phyloP scores from a whole-genome alignment of 2,888 invertebrate species.

The Eubasilissa splendida region DNA sequence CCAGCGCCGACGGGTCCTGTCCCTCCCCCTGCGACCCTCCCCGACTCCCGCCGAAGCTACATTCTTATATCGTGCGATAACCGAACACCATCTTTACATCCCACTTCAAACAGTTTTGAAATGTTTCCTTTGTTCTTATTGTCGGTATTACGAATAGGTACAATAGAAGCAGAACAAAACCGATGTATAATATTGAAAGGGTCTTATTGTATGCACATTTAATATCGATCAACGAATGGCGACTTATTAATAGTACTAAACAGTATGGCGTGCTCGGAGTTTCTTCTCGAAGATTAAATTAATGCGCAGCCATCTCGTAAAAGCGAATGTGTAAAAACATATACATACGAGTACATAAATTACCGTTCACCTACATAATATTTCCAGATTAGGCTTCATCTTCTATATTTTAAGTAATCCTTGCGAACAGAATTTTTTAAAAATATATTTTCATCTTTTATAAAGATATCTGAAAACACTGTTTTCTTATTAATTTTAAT shows the following conservation, averaged over 20 bases:
- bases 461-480: too few relatives aligned
- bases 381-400: too few relatives aligned
- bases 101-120: conserved; percentile 29
- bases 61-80: conserved; percentile 16
- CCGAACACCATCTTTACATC: conserved; percentile 28
- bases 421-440: too few relatives aligned
- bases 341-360: too few relatives aligned
- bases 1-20: conserved; percentile 8
- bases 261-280: not conserved
- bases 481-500: too few relatives aligned
- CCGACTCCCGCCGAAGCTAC: not conserved
- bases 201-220: conserved; percentile 25
- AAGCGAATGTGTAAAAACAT: too few relatives aligned
- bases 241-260: conserved; percentile 9
- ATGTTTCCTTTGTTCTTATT: conserved; percentile 36
- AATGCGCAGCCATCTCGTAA: not conserved
- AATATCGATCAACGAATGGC: conserved; percentile 28
- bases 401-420: too few relatives aligned
- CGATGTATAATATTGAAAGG: conserved; percentile 20
- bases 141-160: conserved; percentile 21
- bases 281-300: not conserved
- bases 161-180: conserved; percentile 27
- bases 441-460: too few relatives aligned
- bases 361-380: too few relatives aligned
- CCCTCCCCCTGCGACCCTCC: not conserved